Evolutionary conservation across 2,888 invertebrate genomes (phyloP), one percentile per base, ranked within the genome.

Genomic region (Agriopis aurantiaria): DNA sequence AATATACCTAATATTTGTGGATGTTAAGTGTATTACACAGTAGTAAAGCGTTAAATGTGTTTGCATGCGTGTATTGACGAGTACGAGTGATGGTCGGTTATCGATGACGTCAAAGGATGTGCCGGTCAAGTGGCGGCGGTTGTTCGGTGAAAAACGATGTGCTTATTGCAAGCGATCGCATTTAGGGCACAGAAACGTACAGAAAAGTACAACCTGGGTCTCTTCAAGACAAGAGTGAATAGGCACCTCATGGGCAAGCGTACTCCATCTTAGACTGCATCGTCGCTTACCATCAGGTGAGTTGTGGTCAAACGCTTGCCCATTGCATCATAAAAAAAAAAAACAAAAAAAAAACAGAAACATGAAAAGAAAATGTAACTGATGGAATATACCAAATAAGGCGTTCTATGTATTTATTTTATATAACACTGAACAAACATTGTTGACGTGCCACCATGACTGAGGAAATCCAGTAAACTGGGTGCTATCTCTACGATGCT

Each of bases 101-200:
- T 49, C 52, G 48, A 60, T 83, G 80, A 82, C 82, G 82, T 82
- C 82, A 83, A 70, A 78, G 80, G 80, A 81, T 80, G 78, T 75
- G 76, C 75, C 73, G 68, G 72, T 68, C 74, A 69, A 78, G 74
- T 74, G 75, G 61, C 45, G 75, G 56, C 45, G 51, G 57, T 48
- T 45, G 52, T 57, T 65, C 33, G 69, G 62, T 12, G 11, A 11
- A 11, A 17, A 51, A 46, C 53, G 10, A 12, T 57, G 57, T 69
- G 55, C 14, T 14, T 49, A 58, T 53, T 69, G 55, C n/a, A 23
- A 69, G 62, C 62, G 61, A 60, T 63, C 51, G 23, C 58, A 48
- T 58, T 23, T 12, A 33, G 46, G 46, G 46, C 58, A 12, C 58
- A 33, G 3, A n/a, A n/a, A n/a, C n/a, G n/a, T n/a, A n/a, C n/a